These are phyloP conservation scores for Actinernus sp. DNA, from an alignment of 92 coral and sea anemone species.

Conservation along the genomic window DNA sequence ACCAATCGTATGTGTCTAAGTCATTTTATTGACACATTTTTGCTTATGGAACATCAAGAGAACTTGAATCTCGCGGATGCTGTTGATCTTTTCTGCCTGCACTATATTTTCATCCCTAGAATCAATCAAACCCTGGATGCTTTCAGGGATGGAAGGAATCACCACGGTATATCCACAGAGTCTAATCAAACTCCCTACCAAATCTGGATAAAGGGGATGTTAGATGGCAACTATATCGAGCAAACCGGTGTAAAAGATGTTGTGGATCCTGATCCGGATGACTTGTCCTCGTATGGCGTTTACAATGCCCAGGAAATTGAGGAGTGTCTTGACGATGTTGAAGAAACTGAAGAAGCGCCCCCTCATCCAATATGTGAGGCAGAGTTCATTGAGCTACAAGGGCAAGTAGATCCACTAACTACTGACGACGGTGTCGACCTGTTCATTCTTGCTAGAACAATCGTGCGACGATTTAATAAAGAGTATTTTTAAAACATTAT, in stretches of 20 bases:
- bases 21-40: too few species aligned
- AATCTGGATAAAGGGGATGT: conserved; percentile 1
- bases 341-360: not conserved
- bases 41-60: too few species aligned
- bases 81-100: too few species aligned
- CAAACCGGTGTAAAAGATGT: conserved; percentile 4
- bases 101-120: too few species aligned
- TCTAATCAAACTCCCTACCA: not conserved
- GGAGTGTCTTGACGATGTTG: not conserved
- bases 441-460: not conserved
- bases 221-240: not conserved
- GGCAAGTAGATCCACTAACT: not conserved
- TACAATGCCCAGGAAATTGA: not conserved
- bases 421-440: not conserved
- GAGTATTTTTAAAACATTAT: too few species aligned
- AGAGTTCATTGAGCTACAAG: not conserved
- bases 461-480: not conserved
- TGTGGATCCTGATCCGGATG: not conserved
- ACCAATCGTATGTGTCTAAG: too few species aligned
- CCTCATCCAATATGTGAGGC: not conserved
- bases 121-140: too few species aligned
- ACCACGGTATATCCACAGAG: conserved; percentile 1
- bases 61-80: too few species aligned
- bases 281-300: not conserved
- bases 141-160: not conserved